A percentile compares a stretch with the other conserved stretches of the same genome.
Evolutionary conservation across 2,113 vertebrate species (phyloP).

Genomic region (Colistium nudipinnis): DNA sequence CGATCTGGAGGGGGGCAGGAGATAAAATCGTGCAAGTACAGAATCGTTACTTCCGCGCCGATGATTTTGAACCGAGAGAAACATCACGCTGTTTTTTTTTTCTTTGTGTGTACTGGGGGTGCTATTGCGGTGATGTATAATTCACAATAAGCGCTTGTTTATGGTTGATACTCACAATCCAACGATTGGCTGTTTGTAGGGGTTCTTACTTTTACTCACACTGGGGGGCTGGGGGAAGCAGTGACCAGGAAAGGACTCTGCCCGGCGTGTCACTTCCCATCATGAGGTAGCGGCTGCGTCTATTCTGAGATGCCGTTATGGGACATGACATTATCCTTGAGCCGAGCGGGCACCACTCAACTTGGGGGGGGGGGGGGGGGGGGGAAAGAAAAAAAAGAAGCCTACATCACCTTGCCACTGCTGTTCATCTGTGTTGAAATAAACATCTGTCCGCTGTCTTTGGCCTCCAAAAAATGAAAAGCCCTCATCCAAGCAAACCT

Average conservation of each 20-base stretch:
- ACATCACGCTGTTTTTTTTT: conserved; percentile 30
- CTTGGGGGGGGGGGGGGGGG: too few relatives aligned
- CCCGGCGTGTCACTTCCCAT: conserved; percentile 71
- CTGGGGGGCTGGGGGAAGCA: conserved; percentile 54
- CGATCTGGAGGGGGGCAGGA: conserved; percentile 16
- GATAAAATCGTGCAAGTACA: conserved; percentile 15
- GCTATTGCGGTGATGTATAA: conserved; percentile 52
- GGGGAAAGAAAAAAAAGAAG: conserved; percentile 55
- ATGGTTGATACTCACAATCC: conserved; percentile 44
- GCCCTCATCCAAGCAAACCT: background rate
- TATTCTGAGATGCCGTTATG: conserved; percentile 62
- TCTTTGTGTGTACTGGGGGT: conserved; percentile 15
- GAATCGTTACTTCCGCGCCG: conserved; percentile 52
- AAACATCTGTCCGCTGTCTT: conserved; percentile 28
- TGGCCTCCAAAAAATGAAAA: conserved; percentile 25
- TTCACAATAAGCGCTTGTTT: conserved; percentile 57
- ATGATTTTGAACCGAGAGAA: conserved; percentile 45
- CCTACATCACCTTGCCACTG: conserved; percentile 40
- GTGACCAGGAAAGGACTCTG: conserved; percentile 59
- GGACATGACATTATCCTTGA: conserved; percentile 70
- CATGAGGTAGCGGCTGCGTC: conserved; percentile 51
- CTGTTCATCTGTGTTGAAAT: conserved; percentile 42
- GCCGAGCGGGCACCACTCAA: conserved; percentile 46
- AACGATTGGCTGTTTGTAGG: conserved; percentile 38
- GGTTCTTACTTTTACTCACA: conserved; percentile 52